Evolutionary conservation across 2,797 vertebrate species (phyloP), one percentile per base, ranked within the genome.

Genomic region (Gallinago nigripennis): DNA sequence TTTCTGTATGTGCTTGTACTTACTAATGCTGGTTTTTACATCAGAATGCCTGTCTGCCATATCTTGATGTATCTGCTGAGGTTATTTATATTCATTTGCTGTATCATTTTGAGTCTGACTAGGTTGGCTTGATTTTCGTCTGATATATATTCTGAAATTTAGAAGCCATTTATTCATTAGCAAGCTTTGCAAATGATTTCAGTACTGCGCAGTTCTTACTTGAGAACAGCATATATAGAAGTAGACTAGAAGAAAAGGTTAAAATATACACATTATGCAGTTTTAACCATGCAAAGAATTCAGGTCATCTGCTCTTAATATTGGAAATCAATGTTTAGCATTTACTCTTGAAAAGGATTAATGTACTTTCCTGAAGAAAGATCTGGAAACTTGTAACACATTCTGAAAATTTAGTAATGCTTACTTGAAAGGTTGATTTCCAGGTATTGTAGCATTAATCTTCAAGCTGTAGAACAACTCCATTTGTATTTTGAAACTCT

Each of bases 1-100:
- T 92, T 92, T 81, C 58, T 72, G 41, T 57, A 37, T 88, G 66
- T 94, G 93, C 58, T 91, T 84, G 72, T 77, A 60, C 73, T 93
- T 75, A 31, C 23, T 71, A 84, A 72, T 92, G 43, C 3, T 90
- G 54, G 0, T 73, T 91, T 82, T 82, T n/a, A 43, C 48, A 60
- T 54, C 35, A 83, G 43, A 90, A 63, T 48, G 35, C 30, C 21
- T 43, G 30, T 63, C 77, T 90, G 16, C 17, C 37, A 30, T 76
- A 68, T 64, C 39, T 64, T 72, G n/a, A 56, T 53, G 16, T 68
- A 27, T 39, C 30, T 31, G 4, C 53, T 66, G 63, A 69, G 41
- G 50, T 51, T 88, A 41, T 88, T 94, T 82, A 43, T 84, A 92
- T 93, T 90, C 78, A 64, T 82, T 79, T 77, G 23, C 50, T 72